phyloP scores from a whole-genome alignment of 2,113 vertebrate genomes.

The Tupaia chinensis region DNA sequence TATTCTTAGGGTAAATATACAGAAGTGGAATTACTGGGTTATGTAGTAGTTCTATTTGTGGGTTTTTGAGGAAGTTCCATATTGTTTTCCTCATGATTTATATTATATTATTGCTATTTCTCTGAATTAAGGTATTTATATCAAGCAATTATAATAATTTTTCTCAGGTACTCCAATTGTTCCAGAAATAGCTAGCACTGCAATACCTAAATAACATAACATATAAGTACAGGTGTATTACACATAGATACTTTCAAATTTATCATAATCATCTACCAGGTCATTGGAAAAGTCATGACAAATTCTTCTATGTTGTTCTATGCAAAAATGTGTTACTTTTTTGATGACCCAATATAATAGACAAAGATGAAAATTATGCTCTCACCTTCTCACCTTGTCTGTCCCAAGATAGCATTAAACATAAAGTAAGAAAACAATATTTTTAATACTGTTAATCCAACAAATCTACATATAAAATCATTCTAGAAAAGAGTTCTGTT shows the following conservation, averaged over 20 bases:
- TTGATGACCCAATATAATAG: not conserved
- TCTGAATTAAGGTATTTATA: slow-evolving; percentile 42
- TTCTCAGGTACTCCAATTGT: not conserved
- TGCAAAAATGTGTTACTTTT: no score
- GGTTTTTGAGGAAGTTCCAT: no score
- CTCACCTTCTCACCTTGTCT: not conserved
- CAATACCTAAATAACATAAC: not conserved
- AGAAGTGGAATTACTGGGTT: no score
- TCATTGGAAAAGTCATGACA: slow-evolving; percentile 58
- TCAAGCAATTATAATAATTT: not conserved
- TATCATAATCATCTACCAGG: not conserved
- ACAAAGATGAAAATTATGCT: not conserved
- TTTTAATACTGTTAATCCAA: slow-evolving; percentile 45
- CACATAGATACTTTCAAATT: not conserved
- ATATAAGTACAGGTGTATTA: not conserved
- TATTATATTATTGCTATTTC: not conserved
- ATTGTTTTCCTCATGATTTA: not conserved
- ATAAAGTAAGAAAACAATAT: slow-evolving; percentile 65
- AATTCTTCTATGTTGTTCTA: not conserved
- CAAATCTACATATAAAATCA: slow-evolving; percentile 64
- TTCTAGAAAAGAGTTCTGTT: slow-evolving; percentile 67
- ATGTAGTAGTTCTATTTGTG: no score
- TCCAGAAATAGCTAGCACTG: not conserved
- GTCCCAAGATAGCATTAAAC: slow-evolving; percentile 20
- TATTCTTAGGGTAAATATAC: no score